Evolutionary conservation across 2,113 vertebrate genomes (phyloP).

Genomic region (Paradoxurus hermaphroditus): DNA sequence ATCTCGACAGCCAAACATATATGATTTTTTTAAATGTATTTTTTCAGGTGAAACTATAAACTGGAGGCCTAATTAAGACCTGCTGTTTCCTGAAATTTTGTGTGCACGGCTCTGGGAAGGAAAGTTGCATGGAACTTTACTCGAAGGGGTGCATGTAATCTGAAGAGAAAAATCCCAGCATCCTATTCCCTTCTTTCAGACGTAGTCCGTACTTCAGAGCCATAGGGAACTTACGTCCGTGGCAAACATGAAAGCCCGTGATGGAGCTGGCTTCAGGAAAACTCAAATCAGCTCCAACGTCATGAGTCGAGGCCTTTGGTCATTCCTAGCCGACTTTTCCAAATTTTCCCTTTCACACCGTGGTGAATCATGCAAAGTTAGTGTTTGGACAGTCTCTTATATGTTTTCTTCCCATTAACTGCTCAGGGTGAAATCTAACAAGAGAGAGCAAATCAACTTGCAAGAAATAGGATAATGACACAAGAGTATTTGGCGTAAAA

Average conservation of each 20-base stretch:
- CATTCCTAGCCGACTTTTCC: constrained; percentile 37
- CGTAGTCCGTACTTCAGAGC: constrained; percentile 75
- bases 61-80: constrained; percentile 85
- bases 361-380: constrained; percentile 48
- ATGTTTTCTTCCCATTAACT: constrained; percentile 60
- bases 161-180: constrained; percentile 78
- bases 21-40: constrained; percentile 87
- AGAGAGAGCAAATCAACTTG: constrained; percentile 38
- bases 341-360: constrained; percentile 42
- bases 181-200: constrained; percentile 82
- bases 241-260: constrained; percentile 77
- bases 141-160: constrained; percentile 79
- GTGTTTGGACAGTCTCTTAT: constrained; percentile 67
- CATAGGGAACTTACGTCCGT: constrained; percentile 76
- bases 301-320: constrained; percentile 54
- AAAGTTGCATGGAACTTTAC: constrained; percentile 79
- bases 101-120: constrained; percentile 75
- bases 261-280: constrained; percentile 69
- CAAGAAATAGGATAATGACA: constrained; percentile 54
- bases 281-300: constrained; percentile 69
- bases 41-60: constrained; percentile 91
- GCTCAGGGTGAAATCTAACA: constrained; percentile 52
- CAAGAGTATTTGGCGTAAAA: constrained; percentile 1
- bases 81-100: constrained; percentile 87
- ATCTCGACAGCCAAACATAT: constrained; percentile 83